Percentiles rank a stretch among this genome's conserved stretches.
phyloP scores from a whole-genome alignment of 1,140 invertebrate genomes.

The Chionoecetes opilio region DNA sequence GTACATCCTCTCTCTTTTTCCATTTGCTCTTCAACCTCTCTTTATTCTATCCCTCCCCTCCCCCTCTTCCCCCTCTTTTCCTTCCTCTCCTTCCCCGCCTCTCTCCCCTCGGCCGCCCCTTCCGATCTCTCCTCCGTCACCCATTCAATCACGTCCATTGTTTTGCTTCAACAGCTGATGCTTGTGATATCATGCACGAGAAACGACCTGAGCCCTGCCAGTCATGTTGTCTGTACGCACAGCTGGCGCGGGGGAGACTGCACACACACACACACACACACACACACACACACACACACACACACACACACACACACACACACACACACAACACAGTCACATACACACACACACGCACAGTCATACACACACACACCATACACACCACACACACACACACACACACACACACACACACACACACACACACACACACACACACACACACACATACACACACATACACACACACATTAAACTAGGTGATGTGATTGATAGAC shows the following conservation, averaged over 20 bases:
- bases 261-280: neutral
- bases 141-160: neutral
- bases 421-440: slow-evolving; percentile 40
- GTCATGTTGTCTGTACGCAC: neutral
- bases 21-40: neutral
- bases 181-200: slow-evolving; percentile 28
- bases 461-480: slow-evolving; percentile 15
- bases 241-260: neutral
- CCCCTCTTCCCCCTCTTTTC: neutral
- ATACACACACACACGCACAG: neutral
- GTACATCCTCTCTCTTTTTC: neutral
- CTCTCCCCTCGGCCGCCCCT: neutral
- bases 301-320: slow-evolving; percentile 12
- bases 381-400: too few species aligned
- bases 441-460: neutral
- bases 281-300: slow-evolving; percentile 49
- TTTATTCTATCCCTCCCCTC: neutral
- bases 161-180: slow-evolving; percentile 28
- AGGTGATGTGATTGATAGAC: neutral
- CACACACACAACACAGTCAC: neutral
- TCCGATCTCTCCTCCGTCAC: neutral
- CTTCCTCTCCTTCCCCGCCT: neutral
- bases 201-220: neutral
- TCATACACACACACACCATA: neutral
- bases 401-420: slow-evolving; percentile 41